A percentile compares a stretch with the other conserved stretches of the same genome.
Conservation (phyloP, 1,140 invertebrate genomes). For the Colletes gigas region DNA sequence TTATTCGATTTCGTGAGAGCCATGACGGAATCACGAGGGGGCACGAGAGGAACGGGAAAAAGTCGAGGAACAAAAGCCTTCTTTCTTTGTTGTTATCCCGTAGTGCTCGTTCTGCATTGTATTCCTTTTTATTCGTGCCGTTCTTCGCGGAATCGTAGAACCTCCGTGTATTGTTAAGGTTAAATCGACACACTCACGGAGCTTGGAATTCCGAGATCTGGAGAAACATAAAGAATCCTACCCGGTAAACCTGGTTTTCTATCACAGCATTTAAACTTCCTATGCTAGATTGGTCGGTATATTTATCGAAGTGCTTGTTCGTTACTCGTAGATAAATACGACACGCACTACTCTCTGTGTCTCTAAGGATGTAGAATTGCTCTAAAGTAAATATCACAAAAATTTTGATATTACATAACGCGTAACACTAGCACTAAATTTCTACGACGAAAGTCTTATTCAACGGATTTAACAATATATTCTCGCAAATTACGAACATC, state of each 20-base stretch:
- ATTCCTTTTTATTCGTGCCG: constrained; percentile 60
- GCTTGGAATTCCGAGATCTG: constrained; percentile 32
- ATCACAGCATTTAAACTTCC: neutral
- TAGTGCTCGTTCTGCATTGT: constrained; percentile 60
- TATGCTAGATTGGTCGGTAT: neutral
- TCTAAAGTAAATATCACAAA: neutral
- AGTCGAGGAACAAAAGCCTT: constrained; percentile 67
- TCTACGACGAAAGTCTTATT: neutral
- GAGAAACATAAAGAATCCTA: constrained; percentile 40
- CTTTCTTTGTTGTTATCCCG: constrained; percentile 51
- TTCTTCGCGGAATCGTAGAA: constrained; percentile 59
- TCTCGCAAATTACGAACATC: constrained; percentile 3
- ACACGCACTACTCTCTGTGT: too few relatives aligned
- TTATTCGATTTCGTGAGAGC: constrained; percentile 44
- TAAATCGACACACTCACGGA: constrained; percentile 55
- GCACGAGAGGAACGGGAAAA: constrained; percentile 23
- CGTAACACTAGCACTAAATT: neutral
- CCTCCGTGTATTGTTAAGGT: constrained; percentile 52
- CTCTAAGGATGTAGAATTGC: too few relatives aligned
- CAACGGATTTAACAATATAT: neutral
- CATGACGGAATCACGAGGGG: constrained; percentile 37
- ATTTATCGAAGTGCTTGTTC: neutral
- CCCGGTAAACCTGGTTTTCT: constrained; percentile 8
- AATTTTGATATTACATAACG: constrained; percentile 19
- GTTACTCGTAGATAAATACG: neutral